These are phyloP conservation scores for Palythoa caribaeorum DNA, from an alignment of 92 coral and sea anemone species.

Conservation along the genomic window DNA sequence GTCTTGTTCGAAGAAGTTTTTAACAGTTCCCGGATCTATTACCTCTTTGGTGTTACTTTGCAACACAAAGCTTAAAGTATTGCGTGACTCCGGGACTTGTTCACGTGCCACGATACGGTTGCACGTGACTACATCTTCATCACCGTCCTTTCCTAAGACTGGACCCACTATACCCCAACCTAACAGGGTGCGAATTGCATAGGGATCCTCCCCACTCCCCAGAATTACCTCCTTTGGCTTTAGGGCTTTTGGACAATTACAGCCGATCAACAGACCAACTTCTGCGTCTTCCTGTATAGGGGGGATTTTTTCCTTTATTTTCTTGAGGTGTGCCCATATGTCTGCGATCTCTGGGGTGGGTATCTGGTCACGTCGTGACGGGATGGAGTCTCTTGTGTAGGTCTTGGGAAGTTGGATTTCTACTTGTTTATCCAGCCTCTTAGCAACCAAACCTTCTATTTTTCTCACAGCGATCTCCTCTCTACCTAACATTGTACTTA, in stretches of 20 bases:
- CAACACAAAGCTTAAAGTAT: neutral
- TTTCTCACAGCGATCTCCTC: conserved; percentile 42
- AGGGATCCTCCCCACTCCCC: conserved; percentile 32
- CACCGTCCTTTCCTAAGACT: neutral
- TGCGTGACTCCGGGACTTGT: neutral
- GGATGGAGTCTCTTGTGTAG: conserved; percentile 62
- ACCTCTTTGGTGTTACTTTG: conserved; percentile 1
- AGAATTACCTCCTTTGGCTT: conserved; percentile 40
- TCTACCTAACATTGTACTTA: conserved; percentile 73
- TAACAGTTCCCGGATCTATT: conserved; percentile 5
- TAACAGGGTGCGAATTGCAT: conserved; percentile 20
- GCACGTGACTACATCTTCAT: conserved; percentile 2
- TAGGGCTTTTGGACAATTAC: conserved; percentile 35
- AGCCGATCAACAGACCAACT: conserved; percentile 22
- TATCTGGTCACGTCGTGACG: conserved; percentile 66
- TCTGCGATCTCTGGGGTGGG: conserved; percentile 51
- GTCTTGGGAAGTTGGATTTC: conserved; percentile 73
- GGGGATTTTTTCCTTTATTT: conserved; percentile 22
- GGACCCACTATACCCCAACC: conserved; percentile 47
- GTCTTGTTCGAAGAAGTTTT: conserved; percentile 12
- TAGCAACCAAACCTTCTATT: conserved; percentile 64
- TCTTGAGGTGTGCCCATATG: conserved; percentile 51
- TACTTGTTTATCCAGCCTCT: conserved; percentile 57
- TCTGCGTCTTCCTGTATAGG: neutral
- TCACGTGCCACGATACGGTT: conserved; percentile 17